Conservation (phyloP, 2,797 vertebrate genomes). For the Sparus aurata region DNA sequence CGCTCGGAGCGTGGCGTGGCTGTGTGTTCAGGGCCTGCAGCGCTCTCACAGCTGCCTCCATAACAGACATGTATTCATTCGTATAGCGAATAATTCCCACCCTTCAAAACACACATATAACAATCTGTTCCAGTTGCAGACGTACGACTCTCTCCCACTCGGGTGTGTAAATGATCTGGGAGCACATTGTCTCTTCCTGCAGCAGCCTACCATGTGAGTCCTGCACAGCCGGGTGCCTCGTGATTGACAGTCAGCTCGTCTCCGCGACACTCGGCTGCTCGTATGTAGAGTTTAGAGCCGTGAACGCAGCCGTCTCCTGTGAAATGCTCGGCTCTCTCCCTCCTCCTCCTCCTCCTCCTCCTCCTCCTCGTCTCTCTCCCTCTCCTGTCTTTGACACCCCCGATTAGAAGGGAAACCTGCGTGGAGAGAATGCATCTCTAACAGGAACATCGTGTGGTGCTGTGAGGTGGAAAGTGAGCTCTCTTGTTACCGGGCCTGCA, state of each 20-base stretch:
- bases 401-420: conserved; percentile 73
- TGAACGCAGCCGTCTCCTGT: conserved; percentile 65
- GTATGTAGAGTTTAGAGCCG: conserved; percentile 61
- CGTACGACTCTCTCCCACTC: conserved; percentile 58
- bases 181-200: conserved; percentile 58
- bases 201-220: conserved; percentile 64
- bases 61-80: conserved; percentile 66
- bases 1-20: neutral
- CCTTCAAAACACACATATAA: conserved; percentile 76
- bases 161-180: conserved; percentile 67
- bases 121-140: conserved; percentile 75
- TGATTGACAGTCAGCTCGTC: conserved; percentile 76
- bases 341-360: neutral
- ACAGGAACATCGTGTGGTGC: conserved; percentile 67
- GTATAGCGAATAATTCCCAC: conserved; percentile 65
- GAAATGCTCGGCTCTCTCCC: conserved; percentile 48
- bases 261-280: conserved; percentile 72
- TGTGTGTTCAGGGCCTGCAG: conserved; percentile 25
- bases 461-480: conserved; percentile 76
- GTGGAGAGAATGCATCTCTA: conserved; percentile 72
- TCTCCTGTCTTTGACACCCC: conserved; percentile 71
- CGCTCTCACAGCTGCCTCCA: conserved; percentile 26
- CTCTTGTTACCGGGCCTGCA: conserved; percentile 72
- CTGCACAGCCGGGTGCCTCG: conserved; percentile 64
- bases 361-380: conserved; percentile 30